Evolutionary conservation across 2,113 vertebrate genomes (phyloP), one percentile per base, ranked within the genome.

Genomic region (Polyodon spathula): DNA sequence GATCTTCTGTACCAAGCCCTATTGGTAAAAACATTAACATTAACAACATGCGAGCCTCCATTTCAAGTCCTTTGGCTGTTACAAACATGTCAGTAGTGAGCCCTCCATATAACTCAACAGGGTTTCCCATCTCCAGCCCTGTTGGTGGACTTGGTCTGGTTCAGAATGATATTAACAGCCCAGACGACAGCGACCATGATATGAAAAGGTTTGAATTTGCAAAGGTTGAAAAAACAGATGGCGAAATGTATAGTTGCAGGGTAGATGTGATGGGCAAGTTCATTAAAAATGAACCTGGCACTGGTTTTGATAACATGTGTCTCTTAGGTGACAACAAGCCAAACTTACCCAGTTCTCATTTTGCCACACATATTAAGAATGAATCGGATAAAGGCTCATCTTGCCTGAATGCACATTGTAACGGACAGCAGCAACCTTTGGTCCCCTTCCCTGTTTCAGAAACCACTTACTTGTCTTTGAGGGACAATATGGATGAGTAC

Each of bases 401-500:
- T 44, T 98, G 96, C 86, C 90, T 93, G 63, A 93, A 89, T 77
- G 69, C 81, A 56, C 78, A 89, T 70, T 95, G 92, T 51, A 82
- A 86, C 73, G 87, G 90, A 66, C 91, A 81, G 59, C 86, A 92
- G n/a, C 76, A 86, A 37, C 81, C 90, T 42, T 71, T 85, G 59
- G 91, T 93, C 75, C 92, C 92, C 57, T 98, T 94, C 79, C 88
- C 92, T 59, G 89, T 90, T 52, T 88, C 94, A 71, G 96, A 98
- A 80, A 91, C 92, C 71, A 94, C 95, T 0, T 97, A 96, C 75
- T 91, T 97, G 80, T 95, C 95, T 76, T 88, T 97, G 69, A 94
- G 96, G 90, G 94, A 98, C 84, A 94, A 95, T 78, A 92, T 96
- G 74, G 95, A 98, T 77, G 94, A 96, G 75, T 98, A 97, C 74